Base-by-base conservation (phyloP, 2,888 invertebrate species). In the Netelia melanura region DNA sequence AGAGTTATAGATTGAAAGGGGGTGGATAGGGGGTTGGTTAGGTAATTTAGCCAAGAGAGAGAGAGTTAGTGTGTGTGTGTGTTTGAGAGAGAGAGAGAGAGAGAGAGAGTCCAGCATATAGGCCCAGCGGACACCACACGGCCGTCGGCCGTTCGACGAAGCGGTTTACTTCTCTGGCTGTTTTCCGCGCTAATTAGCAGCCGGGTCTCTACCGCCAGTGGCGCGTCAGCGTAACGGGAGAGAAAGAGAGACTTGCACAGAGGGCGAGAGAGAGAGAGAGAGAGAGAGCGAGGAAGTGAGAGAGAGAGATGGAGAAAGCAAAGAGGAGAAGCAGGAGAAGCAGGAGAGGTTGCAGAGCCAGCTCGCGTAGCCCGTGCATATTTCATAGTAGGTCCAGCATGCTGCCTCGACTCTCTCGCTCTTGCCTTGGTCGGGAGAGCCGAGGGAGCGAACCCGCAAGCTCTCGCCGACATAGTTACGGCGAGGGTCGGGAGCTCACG, bases 111-210 rank as follows among this genome's bases (percentile, higher is more conserved):
- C 78, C 82, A 65, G 76, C 44, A 38, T 38, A 38, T 38, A 56
- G 56, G 76, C 67, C 44, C 25, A 61, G 74, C 67, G 44, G 75
- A 76, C 64, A 77, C 68, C 83, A 52, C 52, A 80, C 67, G 74
- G 67, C 75, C 75, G 44, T 77, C 80, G 77, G 64, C 62, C 71
- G 71, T 76, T 58, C 62, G 56, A 68, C 70, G 80, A 48, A 68
- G 85, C 79, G 86, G 84, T 86, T 88, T 83, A 85, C 87, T 87
- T 86, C 84, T 78, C 78, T 68, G 79, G 84, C 71, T 86, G 88
- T 88, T 89, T 89, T 88, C 79, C 86, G 77, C 85, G 87, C 87
- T 90, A 90, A 90, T 90, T 90, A 90, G 88, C 87, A 86, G 83
- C 70, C 65, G 62, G 84, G 67, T 68, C 71, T 70, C 75, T 79